These are phyloP conservation scores for Drosophila pegasa DNA, from an alignment of 2,888 invertebrate genomes.

Conservation along the genomic window DNA sequence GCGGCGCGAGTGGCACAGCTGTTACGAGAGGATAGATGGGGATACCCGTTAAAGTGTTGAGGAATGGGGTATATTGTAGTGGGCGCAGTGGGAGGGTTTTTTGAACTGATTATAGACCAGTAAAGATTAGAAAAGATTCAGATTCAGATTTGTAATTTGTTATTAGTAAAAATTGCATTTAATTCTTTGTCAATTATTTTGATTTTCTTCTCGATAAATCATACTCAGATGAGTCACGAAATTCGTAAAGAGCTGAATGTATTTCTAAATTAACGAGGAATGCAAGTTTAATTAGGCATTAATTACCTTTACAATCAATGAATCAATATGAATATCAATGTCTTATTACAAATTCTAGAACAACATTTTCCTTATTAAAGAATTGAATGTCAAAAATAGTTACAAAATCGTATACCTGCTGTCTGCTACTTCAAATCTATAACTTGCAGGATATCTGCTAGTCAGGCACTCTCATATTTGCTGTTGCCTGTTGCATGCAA, in stretches of 20 bases:
- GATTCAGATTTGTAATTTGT: too few species aligned
- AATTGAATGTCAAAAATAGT: too few species aligned
- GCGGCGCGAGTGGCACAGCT: conserved; percentile 48
- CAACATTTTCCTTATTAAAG: background rate
- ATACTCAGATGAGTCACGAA: too few species aligned
- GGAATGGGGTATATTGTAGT: background rate
- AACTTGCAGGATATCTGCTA: background rate
- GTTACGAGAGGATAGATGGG: conserved; percentile 61
- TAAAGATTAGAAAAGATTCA: too few species aligned
- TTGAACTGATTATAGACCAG: background rate
- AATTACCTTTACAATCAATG: too few species aligned
- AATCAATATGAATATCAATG: background rate
- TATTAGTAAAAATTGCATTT: too few species aligned
- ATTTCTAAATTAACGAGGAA: too few species aligned
- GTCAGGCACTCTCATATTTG: background rate
- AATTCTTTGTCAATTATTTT: too few species aligned
- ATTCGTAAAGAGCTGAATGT: too few species aligned
- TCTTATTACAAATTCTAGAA: background rate
- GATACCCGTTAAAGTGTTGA: conserved; percentile 5
- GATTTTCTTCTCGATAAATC: too few species aligned
- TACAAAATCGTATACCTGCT: too few species aligned
- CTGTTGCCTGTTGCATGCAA: conserved; percentile 62
- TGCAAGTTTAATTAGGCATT: too few species aligned
- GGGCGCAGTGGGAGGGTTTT: background rate
- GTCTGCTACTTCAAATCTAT: background rate